Evolutionary conservation across 2,888 invertebrate species (phyloP).

Genomic region (Bembecia ichneumoniformis): DNA sequence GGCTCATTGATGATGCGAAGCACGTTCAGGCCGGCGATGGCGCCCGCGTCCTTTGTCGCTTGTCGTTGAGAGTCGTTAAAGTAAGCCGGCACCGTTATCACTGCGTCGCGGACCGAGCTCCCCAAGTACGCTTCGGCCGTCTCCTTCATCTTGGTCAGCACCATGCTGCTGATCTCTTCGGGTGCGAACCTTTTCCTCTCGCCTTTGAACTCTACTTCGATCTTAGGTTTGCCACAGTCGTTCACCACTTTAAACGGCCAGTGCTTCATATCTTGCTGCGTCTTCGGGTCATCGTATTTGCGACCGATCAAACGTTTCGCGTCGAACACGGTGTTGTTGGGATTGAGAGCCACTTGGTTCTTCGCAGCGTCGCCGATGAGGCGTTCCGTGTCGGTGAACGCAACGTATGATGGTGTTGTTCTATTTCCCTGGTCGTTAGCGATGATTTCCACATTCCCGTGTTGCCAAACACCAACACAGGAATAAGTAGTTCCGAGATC

Average conservation of each 20-base stretch:
- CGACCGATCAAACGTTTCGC: constrained; percentile 84
- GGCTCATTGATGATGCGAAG: constrained; percentile 84
- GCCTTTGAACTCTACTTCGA: constrained; percentile 73
- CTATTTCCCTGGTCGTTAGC: constrained; percentile 41
- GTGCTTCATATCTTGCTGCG: constrained; percentile 80
- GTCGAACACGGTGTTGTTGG: constrained; percentile 78
- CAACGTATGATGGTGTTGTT: constrained; percentile 85
- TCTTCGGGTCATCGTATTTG: constrained; percentile 76
- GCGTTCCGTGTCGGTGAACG: constrained; percentile 73
- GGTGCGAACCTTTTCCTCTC: constrained; percentile 72
- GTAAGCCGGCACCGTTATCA: constrained; percentile 83
- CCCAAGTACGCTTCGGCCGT: constrained; percentile 78
- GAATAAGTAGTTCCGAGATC: constrained; percentile 71
- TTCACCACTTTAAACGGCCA: constrained; percentile 81
- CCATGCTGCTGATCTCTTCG: constrained; percentile 77
- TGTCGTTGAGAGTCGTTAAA: constrained; percentile 76
- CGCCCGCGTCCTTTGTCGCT: constrained; percentile 82
- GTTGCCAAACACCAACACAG: constrained; percentile 81
- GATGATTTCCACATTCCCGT: constrained; percentile 80
- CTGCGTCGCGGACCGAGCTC: constrained; percentile 73
- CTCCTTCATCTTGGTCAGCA: constrained; percentile 77
- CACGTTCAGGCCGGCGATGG: constrained; percentile 78
- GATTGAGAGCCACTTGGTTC: constrained; percentile 79
- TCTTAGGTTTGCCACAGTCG: constrained; percentile 74
- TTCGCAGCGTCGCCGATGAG: constrained; percentile 74